Percentiles rank a stretch among this genome's conserved stretches.
phyloP scores from a whole-genome alignment of 2,797 vertebrate species.

The Sebastes jordani region DNA sequence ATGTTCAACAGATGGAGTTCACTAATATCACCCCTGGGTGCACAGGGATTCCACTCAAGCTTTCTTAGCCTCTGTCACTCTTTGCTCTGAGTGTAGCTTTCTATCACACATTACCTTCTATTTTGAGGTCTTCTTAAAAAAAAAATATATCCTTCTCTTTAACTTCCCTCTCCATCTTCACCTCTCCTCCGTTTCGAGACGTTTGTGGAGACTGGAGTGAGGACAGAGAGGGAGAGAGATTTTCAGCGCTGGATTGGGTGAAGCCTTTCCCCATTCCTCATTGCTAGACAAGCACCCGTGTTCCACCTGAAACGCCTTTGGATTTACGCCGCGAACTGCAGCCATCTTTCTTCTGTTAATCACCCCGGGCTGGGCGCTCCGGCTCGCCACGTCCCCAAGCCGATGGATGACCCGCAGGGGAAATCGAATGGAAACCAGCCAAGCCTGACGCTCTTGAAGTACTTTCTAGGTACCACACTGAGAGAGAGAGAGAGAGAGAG shows the following conservation, averaged over 20 bases:
- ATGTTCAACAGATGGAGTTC: conserved; percentile 77
- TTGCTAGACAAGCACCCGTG: conserved; percentile 76
- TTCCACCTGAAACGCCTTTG: conserved; percentile 79
- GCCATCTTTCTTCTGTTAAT: conserved; percentile 82
- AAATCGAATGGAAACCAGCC: conserved; percentile 81
- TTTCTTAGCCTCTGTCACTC: conserved; percentile 32
- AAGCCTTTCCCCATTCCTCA: conserved; percentile 75
- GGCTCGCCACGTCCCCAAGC: conserved; percentile 62
- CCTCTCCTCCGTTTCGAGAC: background rate
- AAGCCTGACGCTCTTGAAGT: conserved; percentile 70
- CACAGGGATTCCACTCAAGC: conserved; percentile 51
- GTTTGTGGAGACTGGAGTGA: conserved; percentile 12
- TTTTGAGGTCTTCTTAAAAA: conserved; percentile 1
- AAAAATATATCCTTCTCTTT: background rate
- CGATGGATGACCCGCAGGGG: conserved; percentile 80
- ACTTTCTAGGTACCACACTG: conserved; percentile 62
- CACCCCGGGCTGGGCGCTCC: conserved; percentile 71
- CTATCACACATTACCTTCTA: background rate
- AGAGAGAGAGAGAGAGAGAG: conserved; percentile 17
- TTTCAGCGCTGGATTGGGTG: conserved; percentile 70
- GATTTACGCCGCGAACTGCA: conserved; percentile 78
- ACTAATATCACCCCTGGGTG: conserved; percentile 59
- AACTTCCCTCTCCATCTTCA: background rate
- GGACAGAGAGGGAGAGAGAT: conserved; percentile 31
- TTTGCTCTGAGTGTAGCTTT: background rate